These are phyloP conservation scores for Muscina levida DNA, from an alignment of 2,888 invertebrate species.

Conservation along the genomic window DNA sequence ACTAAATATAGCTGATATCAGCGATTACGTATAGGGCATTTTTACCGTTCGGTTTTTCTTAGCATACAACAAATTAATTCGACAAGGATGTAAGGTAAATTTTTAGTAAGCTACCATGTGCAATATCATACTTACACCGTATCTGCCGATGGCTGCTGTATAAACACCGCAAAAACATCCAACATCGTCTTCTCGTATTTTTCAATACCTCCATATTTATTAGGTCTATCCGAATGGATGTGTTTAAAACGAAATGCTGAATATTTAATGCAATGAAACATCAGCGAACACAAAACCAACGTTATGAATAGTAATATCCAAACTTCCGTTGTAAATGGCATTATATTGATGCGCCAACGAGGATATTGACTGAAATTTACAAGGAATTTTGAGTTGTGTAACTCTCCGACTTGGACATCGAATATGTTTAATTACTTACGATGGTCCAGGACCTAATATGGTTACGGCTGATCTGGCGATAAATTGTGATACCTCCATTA, in stretches of 20 bases:
- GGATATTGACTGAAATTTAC: conserved; percentile 71
- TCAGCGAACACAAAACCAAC: conserved; percentile 70
- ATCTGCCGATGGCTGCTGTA: conserved; percentile 76
- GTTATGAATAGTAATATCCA: conserved; percentile 72
- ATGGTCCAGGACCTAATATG: conserved; percentile 76
- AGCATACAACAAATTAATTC: no score
- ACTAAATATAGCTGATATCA: no score
- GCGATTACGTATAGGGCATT: no score
- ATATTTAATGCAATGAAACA: conserved; percentile 71
- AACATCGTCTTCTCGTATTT: conserved; percentile 69
- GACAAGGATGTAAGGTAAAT: no score
- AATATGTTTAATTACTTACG: conserved; percentile 71
- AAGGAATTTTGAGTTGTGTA: no score
- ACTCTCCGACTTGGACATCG: no score
- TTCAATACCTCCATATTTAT: conserved; percentile 58
- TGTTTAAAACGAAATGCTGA: conserved; percentile 62
- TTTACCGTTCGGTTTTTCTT: no score
- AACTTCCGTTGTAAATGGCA: conserved; percentile 73
- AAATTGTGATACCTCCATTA: conserved; percentile 75
- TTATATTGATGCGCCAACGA: conserved; percentile 74
- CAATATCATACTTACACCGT: conserved; percentile 67
- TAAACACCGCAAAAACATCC: conserved; percentile 76
- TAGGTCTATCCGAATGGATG: not conserved
- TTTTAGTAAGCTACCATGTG: not conserved
- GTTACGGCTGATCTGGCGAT: conserved; percentile 78